Conservation (phyloP, 1,140 invertebrate genomes). For the Drosophila lacteicornis region DNA sequence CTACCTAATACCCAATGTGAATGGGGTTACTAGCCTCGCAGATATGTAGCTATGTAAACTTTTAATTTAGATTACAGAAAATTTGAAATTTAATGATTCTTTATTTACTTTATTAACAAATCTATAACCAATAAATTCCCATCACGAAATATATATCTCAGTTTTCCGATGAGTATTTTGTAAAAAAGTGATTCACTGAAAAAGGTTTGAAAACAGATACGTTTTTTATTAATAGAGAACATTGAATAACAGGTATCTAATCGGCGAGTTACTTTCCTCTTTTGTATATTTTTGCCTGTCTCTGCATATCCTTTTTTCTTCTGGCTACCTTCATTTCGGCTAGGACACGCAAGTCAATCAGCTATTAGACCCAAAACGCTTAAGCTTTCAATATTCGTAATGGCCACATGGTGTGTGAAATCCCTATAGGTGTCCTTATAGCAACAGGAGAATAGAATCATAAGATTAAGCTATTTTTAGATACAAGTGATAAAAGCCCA, state of each 20-base stretch:
- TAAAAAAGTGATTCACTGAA: neutral
- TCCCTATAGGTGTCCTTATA: conserved; percentile 1
- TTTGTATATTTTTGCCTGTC: conserved; percentile 8
- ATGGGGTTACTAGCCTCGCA: neutral
- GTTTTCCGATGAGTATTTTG: too few relatives aligned
- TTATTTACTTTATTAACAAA: too few relatives aligned
- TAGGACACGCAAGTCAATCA: conserved; percentile 52
- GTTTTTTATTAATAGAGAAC: too few relatives aligned
- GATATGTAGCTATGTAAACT: neutral
- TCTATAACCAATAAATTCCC: too few relatives aligned
- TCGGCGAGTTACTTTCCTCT: neutral
- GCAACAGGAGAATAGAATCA: neutral
- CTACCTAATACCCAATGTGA: neutral
- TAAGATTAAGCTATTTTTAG: conserved; percentile 23
- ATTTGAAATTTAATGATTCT: too few relatives aligned
- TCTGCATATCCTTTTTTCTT: conserved; percentile 9
- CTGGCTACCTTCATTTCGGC: conserved; percentile 36
- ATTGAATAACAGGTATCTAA: conserved; percentile 2
- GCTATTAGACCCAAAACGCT: conserved; percentile 40
- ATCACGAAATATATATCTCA: too few relatives aligned
- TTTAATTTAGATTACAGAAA: neutral
- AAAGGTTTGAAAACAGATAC: neutral
- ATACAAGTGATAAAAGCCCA: too few relatives aligned
- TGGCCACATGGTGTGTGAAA: conserved; percentile 17
- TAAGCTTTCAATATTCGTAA: conserved; percentile 39